A percentile compares a stretch with the other conserved stretches of the same genome.
phyloP scores from a whole-genome alignment of 2,797 vertebrate genomes.

The Cyclura pinguis region DNA sequence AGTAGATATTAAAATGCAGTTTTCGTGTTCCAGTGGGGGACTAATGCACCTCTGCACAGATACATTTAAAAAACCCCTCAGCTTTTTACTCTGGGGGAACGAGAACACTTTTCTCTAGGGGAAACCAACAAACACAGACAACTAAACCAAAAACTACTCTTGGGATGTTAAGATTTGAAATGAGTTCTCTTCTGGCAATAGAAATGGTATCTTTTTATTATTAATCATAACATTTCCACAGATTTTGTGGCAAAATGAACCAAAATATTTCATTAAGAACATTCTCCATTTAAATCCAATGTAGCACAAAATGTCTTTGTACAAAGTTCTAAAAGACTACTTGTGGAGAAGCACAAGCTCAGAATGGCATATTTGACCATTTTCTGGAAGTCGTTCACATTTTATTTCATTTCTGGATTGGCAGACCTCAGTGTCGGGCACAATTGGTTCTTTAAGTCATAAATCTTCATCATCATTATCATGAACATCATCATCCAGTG shows the following conservation, averaged over 20 bases:
- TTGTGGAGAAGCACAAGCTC: background rate
- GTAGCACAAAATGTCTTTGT: too few relatives aligned
- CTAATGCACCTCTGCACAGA: background rate
- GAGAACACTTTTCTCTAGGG: background rate
- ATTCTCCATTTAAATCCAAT: background rate
- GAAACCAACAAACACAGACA: background rate
- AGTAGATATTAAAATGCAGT: conserved; percentile 27
- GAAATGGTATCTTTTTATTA: background rate
- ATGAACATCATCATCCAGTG: background rate
- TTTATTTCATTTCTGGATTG: background rate
- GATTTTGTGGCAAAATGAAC: background rate
- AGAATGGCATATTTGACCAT: background rate
- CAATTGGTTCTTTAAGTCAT: background rate
- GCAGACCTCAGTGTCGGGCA: background rate
- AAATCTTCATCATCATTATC: background rate
- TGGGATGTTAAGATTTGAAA: background rate
- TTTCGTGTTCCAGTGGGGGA: conserved; percentile 14
- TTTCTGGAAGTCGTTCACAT: background rate
- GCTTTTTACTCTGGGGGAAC: background rate
- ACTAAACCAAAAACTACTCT: too few relatives aligned
- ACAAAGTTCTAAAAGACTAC: background rate
- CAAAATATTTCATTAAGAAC: background rate
- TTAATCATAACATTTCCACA: background rate
- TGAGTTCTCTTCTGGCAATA: background rate
- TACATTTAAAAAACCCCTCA: background rate